These are phyloP conservation scores for Syngnathus floridae DNA, from an alignment of 2,113 vertebrate genomes.

Conservation along the genomic window DNA sequence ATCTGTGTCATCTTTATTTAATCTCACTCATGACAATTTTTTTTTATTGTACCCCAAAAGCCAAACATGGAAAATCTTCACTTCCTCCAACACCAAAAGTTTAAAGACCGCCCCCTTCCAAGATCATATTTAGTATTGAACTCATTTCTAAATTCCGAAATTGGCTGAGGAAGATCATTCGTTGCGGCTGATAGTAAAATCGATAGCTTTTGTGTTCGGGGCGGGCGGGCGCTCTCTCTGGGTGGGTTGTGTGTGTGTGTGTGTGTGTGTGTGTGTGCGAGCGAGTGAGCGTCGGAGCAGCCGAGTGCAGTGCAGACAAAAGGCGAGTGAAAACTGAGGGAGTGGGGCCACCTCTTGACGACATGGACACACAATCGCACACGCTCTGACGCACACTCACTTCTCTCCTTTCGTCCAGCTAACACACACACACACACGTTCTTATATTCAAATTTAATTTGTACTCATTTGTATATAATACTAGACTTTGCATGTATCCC, in stretches of 20 bases:
- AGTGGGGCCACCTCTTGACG: slow-evolving; percentile 80
- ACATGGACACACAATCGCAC: slow-evolving; percentile 63
- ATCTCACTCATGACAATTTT: slow-evolving; percentile 44
- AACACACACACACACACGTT: slow-evolving; percentile 5
- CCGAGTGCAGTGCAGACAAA: slow-evolving; percentile 56
- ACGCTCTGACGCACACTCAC: slow-evolving; percentile 7
- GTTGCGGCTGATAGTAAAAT: slow-evolving; percentile 75
- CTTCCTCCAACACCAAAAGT: slow-evolving; percentile 47
- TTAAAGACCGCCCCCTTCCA: slow-evolving; percentile 62
- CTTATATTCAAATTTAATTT: neutral
- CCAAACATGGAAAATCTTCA: slow-evolving; percentile 56
- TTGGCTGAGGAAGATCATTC: slow-evolving; percentile 73
- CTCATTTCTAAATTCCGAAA: slow-evolving; percentile 73
- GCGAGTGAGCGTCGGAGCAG: slow-evolving; percentile 24
- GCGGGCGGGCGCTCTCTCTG: slow-evolving; percentile 40
- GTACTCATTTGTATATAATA: neutral
- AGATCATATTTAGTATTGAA: slow-evolving; percentile 73
- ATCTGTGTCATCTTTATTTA: slow-evolving; percentile 58
- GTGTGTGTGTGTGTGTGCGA: slow-evolving; percentile 24
- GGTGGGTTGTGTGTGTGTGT: slow-evolving; percentile 38
- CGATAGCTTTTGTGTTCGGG: slow-evolving; percentile 70
- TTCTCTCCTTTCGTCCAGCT: neutral
- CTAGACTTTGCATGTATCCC: neutral
- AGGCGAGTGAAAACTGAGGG: slow-evolving; percentile 69
- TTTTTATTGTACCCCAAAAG: slow-evolving; percentile 27